Conservation (phyloP, 2,797 vertebrate genomes). For the Taenioides sp. region DNA sequence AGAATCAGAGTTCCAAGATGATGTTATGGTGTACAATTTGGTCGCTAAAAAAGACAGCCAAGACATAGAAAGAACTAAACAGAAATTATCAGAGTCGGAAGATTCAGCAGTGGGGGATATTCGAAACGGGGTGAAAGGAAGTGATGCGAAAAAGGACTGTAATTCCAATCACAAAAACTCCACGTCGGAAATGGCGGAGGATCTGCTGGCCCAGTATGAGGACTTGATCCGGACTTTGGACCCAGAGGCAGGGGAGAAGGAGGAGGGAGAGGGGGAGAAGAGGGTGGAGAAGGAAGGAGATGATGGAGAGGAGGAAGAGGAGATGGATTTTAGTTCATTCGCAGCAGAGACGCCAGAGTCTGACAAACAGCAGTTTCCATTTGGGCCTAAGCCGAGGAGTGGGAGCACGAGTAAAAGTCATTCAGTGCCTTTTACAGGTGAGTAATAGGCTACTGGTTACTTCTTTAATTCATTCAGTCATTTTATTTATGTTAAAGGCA, state of each 20-base stretch:
- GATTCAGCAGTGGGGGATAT: conserved; percentile 20
- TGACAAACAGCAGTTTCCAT: conserved; percentile 79
- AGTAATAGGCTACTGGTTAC: conserved; percentile 1
- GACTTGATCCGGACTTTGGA: conserved; percentile 88
- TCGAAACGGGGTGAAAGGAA: conserved; percentile 64
- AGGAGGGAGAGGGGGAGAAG: conserved; percentile 60
- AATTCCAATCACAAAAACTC: conserved; percentile 50
- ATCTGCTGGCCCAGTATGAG: conserved; percentile 88
- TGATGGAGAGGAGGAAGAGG: conserved; percentile 75
- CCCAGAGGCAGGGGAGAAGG: conserved; percentile 58
- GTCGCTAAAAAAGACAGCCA: conserved; percentile 87
- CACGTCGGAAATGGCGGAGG: conserved; percentile 68
- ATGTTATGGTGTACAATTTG: conserved; percentile 92
- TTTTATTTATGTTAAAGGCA: too few relatives aligned
- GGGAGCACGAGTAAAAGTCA: conserved; percentile 64
- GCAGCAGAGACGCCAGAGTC: conserved; percentile 80
- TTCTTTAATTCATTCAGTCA: too few relatives aligned
- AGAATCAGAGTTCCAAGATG: conserved; percentile 95
- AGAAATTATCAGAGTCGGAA: conserved; percentile 25
- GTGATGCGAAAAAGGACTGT: conserved; percentile 39
- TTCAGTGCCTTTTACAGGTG: conserved; percentile 90
- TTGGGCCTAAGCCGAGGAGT: conserved; percentile 71
- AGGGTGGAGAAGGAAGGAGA: conserved; percentile 21
- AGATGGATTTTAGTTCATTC: conserved; percentile 85
- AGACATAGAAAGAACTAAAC: conserved; percentile 44